Evolutionary conservation across 1,140 invertebrate species (phyloP), one percentile per base, ranked within the genome.

Genomic region (Gryllus bimaculatus): DNA sequence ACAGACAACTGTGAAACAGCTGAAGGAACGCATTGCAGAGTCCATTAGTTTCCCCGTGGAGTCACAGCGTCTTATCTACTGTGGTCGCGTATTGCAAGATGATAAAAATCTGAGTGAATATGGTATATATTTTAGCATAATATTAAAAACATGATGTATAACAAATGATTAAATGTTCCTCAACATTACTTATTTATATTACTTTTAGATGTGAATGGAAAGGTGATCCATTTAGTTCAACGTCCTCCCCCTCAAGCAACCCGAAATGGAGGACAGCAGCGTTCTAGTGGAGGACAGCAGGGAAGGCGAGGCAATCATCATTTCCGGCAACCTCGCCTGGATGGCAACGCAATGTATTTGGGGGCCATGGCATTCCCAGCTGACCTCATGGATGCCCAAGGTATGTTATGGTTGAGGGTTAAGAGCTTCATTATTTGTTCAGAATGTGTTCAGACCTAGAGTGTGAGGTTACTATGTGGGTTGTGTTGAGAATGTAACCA

Each of bases 201-300:
- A 49, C 77, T 81, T 79, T n/a, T 83, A 97, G 96, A 95, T 90
- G 92, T 98, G 13, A 89, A 96, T 86, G 95, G 94, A 4, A 97
- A 97, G 87, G 95, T 96, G 20, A 90, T 98, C 76, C 96, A 98
- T 85, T 89, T 98, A 83, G 96, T 98, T n/a, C 93, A 96, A 86
- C 88, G 94, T 54, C 91, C 94, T 8, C 95, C 95, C 21, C 89
- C 89, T 74, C 84, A 85, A 81, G 81, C 86, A 47, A 84, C 83
- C 74, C 80, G 79, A 81, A 66, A 73, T 79, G 76, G 82, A 80
- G 26, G 54, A 78, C 83, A 84, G 76, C 66, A 83, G 81, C 82
- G 84, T n/a, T 84, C 84, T 20, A 81, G 84, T 74, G 82, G 84
- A 48, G 48, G 81, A 81, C 13, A 75, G 54, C n/a, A 79, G 80